phyloP scores from a whole-genome alignment of 2,888 invertebrate genomes.

The Tetropium fuscum region DNA sequence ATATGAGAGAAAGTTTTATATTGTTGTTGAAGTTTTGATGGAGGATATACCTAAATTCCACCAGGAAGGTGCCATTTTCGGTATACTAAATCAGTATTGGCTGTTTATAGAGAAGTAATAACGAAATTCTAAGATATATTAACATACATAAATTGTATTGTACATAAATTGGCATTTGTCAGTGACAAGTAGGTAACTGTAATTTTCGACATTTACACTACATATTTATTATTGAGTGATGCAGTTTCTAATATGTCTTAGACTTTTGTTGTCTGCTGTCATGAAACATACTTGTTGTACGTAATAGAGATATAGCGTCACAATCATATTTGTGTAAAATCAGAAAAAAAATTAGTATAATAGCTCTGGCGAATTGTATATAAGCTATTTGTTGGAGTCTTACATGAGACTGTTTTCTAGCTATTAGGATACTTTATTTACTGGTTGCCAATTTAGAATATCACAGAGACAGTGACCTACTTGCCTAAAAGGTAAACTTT shows the following conservation, averaged over 20 bases:
- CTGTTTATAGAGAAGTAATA: conserved; percentile 1
- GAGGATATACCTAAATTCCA: conserved; percentile 28
- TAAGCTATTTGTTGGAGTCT: conserved; percentile 34
- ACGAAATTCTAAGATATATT: conserved; percentile 12
- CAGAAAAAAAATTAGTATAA: conserved; percentile 18
- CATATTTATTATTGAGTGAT: neutral
- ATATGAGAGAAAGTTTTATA: conserved; percentile 28
- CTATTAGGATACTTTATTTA: conserved; percentile 30
- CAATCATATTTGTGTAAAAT: conserved; percentile 26
- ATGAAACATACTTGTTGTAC: conserved; percentile 11
- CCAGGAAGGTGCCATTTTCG: conserved; percentile 32
- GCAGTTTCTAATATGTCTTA: conserved; percentile 4
- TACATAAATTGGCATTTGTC: neutral
- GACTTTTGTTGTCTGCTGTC: conserved; percentile 17
- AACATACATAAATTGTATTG: neutral
- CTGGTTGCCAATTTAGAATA: conserved; percentile 26
- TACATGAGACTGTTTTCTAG: conserved; percentile 33
- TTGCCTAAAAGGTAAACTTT: conserved; percentile 24
- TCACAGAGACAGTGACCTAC: conserved; percentile 10
- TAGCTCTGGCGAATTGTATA: conserved; percentile 30
- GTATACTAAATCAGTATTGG: conserved; percentile 16
- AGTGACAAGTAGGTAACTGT: neutral
- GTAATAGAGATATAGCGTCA: conserved; percentile 20
- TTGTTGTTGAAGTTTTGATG: conserved; percentile 30
- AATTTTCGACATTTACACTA: too few species aligned